Evolutionary conservation across 2,888 invertebrate genomes (phyloP).

Genomic region (Sphaeridia pumilis): DNA sequence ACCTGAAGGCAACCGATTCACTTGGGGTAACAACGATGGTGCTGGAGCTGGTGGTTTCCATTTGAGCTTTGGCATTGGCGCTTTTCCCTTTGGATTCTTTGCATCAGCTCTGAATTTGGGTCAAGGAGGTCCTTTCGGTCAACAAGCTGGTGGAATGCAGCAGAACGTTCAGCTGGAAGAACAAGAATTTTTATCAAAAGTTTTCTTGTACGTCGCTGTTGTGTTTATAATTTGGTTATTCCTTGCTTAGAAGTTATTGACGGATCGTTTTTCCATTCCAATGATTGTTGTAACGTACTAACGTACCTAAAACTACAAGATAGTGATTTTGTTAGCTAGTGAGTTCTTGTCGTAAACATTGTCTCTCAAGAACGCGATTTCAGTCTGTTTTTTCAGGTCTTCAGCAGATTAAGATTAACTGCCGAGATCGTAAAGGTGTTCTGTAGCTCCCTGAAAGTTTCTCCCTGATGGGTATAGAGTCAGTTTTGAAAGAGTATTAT

Average conservation of each 20-base stretch:
- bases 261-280: too few relatives aligned
- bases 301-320: too few relatives aligned
- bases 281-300: too few relatives aligned
- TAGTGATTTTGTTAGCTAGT: too few relatives aligned
- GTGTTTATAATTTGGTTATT: constrained; percentile 84
- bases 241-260: constrained; percentile 68
- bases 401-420: too few relatives aligned
- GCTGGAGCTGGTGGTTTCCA: constrained; percentile 57
- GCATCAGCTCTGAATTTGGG: constrained; percentile 89
- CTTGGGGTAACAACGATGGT: constrained; percentile 27
- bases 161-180: constrained; percentile 57
- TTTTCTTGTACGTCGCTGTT: constrained; percentile 85
- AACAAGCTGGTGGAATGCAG: constrained; percentile 20
- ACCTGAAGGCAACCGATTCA: constrained; percentile 29
- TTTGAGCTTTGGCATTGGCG: constrained; percentile 96
- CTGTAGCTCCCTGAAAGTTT: too few relatives aligned
- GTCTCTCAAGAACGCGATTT: too few relatives aligned
- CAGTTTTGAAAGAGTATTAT: too few relatives aligned
- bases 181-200: constrained; percentile 82
- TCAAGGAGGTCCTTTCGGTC: constrained; percentile 21
- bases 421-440: too few relatives aligned
- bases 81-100: constrained; percentile 95
- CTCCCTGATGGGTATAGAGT: too few relatives aligned
- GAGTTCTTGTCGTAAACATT: too few relatives aligned
- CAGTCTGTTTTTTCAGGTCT: too few relatives aligned